phyloP scores from a whole-genome alignment of 2,113 vertebrate genomes.

The Sinosuthora webbiana region DNA sequence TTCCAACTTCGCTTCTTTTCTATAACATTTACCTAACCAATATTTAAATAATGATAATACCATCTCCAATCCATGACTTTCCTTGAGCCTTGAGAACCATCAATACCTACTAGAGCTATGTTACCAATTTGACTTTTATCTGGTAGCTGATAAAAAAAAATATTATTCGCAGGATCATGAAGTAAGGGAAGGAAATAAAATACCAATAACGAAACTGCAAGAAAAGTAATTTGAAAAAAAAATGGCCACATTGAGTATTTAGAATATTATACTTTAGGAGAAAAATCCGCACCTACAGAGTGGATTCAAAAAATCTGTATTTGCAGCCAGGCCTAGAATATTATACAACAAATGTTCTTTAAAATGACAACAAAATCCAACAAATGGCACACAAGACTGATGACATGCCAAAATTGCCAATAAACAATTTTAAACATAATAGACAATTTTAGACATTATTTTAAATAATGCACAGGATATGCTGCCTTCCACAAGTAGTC shows the following conservation, averaged over 20 bases:
- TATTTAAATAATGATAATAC: not conserved
- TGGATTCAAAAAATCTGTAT: not conserved
- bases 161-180: not conserved
- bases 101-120: not conserved
- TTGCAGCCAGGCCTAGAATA: not conserved
- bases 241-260: not conserved
- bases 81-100: not conserved
- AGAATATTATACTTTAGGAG: not conserved
- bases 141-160: not conserved
- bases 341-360: not conserved
- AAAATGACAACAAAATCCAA: not conserved
- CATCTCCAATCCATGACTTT: not conserved
- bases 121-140: not conserved
- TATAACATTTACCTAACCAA: not conserved
- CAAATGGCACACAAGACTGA: not conserved
- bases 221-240: not conserved
- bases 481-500: not conserved
- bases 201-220: no score
- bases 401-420: not conserved
- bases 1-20: not conserved
- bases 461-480: not conserved
- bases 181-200: not conserved
- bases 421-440: not conserved
- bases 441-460: not conserved
- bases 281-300: not conserved